A percentile compares a stretch with the other conserved stretches of the same genome.
Conservation (phyloP, 1,140 invertebrate species). For the Eupristina koningsbergeri region DNA sequence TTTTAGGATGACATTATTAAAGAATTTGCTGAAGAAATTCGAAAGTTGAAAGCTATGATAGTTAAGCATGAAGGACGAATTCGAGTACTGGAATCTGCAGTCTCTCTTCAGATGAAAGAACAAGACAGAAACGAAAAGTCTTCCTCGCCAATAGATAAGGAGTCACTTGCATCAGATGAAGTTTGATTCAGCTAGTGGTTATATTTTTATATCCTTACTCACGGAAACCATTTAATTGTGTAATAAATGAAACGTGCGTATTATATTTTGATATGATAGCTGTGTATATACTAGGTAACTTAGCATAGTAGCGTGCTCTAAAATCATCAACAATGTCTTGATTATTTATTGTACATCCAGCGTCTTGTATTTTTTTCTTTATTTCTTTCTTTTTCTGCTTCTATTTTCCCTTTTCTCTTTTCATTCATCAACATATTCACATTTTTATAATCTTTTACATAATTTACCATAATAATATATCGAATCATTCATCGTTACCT, state of each 20-base stretch:
- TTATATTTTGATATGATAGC: conserved; percentile 73
- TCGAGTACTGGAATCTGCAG: conserved; percentile 79
- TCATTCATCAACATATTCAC: conserved; percentile 64
- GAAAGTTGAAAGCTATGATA: conserved; percentile 93
- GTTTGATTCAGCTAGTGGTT: conserved; percentile 64
- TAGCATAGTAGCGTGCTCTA: conserved; percentile 67
- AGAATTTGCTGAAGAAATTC: conserved; percentile 88
- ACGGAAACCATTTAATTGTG: conserved; percentile 63
- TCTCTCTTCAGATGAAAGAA: conserved; percentile 71
- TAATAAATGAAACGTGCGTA: conserved; percentile 63
- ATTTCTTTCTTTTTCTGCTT: conserved; percentile 60
- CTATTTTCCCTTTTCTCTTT: conserved; percentile 50
- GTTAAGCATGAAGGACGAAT: conserved; percentile 95
- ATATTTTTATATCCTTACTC: conserved; percentile 62
- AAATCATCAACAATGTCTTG: conserved; percentile 67
- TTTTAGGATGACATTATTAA: conserved; percentile 80
- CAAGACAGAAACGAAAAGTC: conserved; percentile 70
- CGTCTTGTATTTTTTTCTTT: conserved; percentile 50
- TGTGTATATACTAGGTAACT: conserved; percentile 73
- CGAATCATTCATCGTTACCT: conserved; percentile 65
- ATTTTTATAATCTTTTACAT: conserved; percentile 60
- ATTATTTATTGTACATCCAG: conserved; percentile 73
- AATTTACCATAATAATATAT: conserved; percentile 60
- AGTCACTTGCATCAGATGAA: conserved; percentile 69
- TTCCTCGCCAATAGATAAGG: conserved; percentile 64